phyloP scores from a whole-genome alignment of 2,113 vertebrate species.

The Crypturellus undulatus region DNA sequence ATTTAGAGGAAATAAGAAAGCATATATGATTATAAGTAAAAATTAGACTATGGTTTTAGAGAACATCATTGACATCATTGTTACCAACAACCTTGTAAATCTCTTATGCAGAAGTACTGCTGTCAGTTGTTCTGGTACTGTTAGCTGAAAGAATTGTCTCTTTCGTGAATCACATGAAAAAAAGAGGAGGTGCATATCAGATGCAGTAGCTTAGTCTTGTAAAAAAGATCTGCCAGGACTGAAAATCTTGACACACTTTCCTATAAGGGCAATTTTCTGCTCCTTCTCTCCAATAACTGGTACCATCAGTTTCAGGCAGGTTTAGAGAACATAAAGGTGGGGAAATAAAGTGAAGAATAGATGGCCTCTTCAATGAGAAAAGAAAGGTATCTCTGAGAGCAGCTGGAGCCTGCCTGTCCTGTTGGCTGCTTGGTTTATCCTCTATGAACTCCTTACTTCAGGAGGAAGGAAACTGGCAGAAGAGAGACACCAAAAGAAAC shows the following conservation, averaged over 20 bases:
- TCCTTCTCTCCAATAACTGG: neutral
- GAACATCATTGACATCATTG: neutral
- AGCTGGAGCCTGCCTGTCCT: neutral
- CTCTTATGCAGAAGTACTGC: conserved; percentile 37
- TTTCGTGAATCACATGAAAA: conserved; percentile 40
- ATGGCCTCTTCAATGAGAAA: neutral
- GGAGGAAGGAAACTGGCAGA: neutral
- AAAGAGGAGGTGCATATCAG: conserved; percentile 29
- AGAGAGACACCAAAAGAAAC: neutral
- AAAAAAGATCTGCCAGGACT: neutral
- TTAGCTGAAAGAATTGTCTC: conserved; percentile 12
- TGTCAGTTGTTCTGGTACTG: conserved; percentile 27
- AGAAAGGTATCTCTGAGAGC: neutral
- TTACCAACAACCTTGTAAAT: conserved; percentile 30
- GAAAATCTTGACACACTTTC: neutral
- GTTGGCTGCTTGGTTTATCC: neutral
- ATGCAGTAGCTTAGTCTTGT: neutral
- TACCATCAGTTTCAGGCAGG: conserved; percentile 17
- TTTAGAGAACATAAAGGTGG: neutral
- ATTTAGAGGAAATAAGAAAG: neutral
- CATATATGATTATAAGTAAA: neutral
- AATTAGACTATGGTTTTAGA: neutral
- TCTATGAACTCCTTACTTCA: neutral
- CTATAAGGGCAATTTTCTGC: neutral
- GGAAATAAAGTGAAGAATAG: neutral